phyloP scores from a whole-genome alignment of 2,888 invertebrate species.

The Temnothorax ravouxi region DNA sequence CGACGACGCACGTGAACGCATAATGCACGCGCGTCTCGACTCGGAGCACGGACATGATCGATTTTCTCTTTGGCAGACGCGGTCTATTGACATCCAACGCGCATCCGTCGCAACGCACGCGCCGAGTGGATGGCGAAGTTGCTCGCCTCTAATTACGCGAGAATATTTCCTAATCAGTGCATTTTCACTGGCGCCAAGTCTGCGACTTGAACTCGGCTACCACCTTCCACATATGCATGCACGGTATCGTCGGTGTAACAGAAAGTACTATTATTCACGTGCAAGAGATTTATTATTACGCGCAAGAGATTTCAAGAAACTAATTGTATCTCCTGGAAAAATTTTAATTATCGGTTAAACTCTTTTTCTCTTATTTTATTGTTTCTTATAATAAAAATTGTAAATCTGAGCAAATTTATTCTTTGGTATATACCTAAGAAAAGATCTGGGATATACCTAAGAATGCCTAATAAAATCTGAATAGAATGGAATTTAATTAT shows the following conservation, averaged over 20 bases:
- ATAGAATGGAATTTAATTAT: not conserved
- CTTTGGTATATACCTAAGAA: not conserved
- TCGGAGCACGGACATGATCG: slow-evolving; percentile 61
- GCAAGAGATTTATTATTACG: slow-evolving; percentile 32
- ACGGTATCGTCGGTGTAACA: not conserved
- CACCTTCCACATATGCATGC: slow-evolving; percentile 38
- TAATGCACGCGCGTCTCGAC: slow-evolving; percentile 53
- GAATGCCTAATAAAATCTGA: not conserved
- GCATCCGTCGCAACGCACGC: slow-evolving; percentile 75
- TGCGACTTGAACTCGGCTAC: slow-evolving; percentile 56
- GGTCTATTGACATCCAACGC: slow-evolving; percentile 78
- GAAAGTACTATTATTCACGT: slow-evolving; percentile 46
- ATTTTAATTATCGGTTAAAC: not conserved
- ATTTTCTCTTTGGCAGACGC: slow-evolving; percentile 80
- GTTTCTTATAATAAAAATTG: not conserved
- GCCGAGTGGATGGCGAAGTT: slow-evolving; percentile 75
- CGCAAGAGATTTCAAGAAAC: not conserved
- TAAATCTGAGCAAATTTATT: not conserved
- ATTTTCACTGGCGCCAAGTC: slow-evolving; percentile 79
- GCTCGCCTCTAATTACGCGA: slow-evolving; percentile 82
- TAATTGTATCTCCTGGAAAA: not conserved
- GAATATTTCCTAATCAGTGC: slow-evolving; percentile 83
- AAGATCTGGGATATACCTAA: too few species aligned
- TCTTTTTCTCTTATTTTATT: not conserved
- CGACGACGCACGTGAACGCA: slow-evolving; percentile 40